Evolutionary conservation across 2,113 vertebrate species (phyloP).

Genomic region (Piprites chloris): DNA sequence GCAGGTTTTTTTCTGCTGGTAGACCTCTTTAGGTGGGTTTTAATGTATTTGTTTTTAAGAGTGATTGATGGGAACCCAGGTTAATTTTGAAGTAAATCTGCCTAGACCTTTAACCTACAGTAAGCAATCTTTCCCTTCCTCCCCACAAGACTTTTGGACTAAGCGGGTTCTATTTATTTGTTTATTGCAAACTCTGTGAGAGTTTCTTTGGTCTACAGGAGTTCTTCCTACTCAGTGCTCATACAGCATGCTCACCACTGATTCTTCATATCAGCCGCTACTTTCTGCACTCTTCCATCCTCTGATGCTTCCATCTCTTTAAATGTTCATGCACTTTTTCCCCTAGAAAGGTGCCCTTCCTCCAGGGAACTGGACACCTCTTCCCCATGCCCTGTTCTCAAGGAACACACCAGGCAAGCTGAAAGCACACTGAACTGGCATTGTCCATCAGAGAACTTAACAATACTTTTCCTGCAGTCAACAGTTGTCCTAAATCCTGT

Average conservation of each 20-base stretch:
- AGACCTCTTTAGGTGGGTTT: background rate
- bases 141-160: background rate
- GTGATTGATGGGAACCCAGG: background rate
- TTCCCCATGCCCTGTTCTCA: background rate
- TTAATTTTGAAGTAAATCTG: background rate
- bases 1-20: background rate
- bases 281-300: background rate
- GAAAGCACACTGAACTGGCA: background rate
- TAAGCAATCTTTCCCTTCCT: background rate
- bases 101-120: background rate
- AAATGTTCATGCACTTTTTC: accelerated
- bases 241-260: background rate
- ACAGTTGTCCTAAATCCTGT: background rate
- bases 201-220: background rate
- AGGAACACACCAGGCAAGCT: background rate
- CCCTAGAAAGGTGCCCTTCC: background rate
- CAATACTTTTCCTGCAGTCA: background rate
- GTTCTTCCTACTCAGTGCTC: background rate
- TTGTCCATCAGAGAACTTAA: background rate
- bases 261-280: background rate
- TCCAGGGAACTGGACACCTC: background rate
- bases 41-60: background rate
- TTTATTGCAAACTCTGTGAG: background rate
- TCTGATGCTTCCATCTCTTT: background rate
- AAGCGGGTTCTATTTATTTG: background rate